Conservation (phyloP, 1,140 invertebrate genomes). For the Penaeus vannamei region DNA sequence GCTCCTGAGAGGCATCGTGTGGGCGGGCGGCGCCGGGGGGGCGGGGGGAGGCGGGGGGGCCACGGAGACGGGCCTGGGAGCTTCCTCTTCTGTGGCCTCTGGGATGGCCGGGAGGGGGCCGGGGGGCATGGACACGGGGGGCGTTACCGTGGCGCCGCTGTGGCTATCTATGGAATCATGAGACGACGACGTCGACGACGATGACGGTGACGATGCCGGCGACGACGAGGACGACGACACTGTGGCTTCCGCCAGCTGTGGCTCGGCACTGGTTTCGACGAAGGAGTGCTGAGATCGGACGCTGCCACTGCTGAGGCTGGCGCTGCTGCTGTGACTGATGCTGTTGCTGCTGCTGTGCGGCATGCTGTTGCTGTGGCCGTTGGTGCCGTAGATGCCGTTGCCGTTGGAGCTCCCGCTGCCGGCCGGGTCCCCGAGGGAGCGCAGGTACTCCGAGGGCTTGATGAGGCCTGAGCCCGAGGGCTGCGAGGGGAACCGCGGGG, state of each 20-base stretch:
- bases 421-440: constrained; percentile 79
- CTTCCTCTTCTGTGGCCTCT: constrained; percentile 62
- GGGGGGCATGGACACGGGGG: constrained; percentile 59
- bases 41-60: constrained; percentile 78
- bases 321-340: constrained; percentile 64
- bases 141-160: constrained; percentile 24
- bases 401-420: not conserved
- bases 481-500: constrained; percentile 85
- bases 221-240: not conserved
- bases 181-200: not conserved
- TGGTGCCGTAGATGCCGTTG: not conserved
- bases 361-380: not conserved
- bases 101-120: constrained; percentile 67
- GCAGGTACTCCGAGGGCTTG: constrained; percentile 92
- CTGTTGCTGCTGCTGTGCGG: constrained; percentile 28
- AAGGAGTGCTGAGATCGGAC: constrained; percentile 13
- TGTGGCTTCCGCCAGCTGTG: not conserved
- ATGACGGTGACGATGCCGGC: not conserved
- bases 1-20: not conserved
- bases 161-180: not conserved
- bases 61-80: constrained; percentile 65
- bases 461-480: constrained; percentile 82
- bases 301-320: constrained; percentile 70
- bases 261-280: not conserved
- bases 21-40: constrained; percentile 68